phyloP scores from a whole-genome alignment of 2,797 vertebrate genomes.

The Adrianichthys oophorus region DNA sequence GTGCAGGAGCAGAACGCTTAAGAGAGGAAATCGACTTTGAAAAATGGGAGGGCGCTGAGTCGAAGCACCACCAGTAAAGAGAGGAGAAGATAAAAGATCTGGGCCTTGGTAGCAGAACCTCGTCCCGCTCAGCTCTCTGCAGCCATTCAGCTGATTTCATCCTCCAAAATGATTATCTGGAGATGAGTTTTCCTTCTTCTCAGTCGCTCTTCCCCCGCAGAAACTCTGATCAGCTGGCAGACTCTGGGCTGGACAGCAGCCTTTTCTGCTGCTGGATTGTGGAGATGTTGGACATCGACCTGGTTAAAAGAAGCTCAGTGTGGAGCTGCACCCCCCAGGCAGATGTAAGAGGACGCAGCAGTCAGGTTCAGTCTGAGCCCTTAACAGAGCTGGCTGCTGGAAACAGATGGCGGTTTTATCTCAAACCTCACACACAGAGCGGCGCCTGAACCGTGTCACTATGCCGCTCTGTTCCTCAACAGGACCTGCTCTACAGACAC shows the following conservation, averaged over 20 bases:
- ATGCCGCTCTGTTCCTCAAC: too few species aligned
- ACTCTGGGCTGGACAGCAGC: slow-evolving; percentile 14
- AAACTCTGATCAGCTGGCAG: slow-evolving; percentile 48
- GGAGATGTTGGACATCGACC: not conserved
- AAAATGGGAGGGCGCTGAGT: slow-evolving; percentile 57
- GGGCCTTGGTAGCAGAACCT: slow-evolving; percentile 57
- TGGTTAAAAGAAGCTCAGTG: too few species aligned
- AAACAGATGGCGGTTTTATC: too few species aligned
- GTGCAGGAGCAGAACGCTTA: slow-evolving; percentile 55
- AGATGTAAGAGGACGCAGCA: too few species aligned
- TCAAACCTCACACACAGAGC: too few species aligned
- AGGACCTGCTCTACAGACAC: too few species aligned
- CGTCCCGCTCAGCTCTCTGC: slow-evolving; percentile 48
- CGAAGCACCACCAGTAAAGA: slow-evolving; percentile 56
- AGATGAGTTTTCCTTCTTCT: slow-evolving; percentile 51
- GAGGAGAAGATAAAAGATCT: slow-evolving; percentile 42
- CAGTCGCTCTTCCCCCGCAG: slow-evolving; percentile 41
- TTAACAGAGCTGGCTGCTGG: too few species aligned
- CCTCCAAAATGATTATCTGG: slow-evolving; percentile 54
- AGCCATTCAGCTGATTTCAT: slow-evolving; percentile 70
- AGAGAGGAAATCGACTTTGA: slow-evolving; percentile 66
- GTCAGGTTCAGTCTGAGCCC: too few species aligned
- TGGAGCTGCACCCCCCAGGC: too few species aligned
- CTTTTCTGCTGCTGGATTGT: slow-evolving; percentile 13
- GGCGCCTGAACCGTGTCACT: too few species aligned